Evolutionary conservation across 2,888 invertebrate genomes (phyloP).

Genomic region (Patella ulyssiponensis): DNA sequence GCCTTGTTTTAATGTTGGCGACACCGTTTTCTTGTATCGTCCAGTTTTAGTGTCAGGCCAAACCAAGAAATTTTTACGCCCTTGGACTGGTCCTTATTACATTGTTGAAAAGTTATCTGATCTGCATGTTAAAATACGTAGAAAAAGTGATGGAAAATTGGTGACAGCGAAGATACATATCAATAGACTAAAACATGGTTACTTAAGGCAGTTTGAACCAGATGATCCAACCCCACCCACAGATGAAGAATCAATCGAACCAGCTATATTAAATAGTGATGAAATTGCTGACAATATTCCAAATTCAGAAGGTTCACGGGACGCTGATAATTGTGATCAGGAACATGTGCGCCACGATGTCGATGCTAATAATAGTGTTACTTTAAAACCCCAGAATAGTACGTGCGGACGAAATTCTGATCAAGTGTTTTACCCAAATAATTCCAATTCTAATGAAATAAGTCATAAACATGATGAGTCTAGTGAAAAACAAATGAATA

Average conservation of each 20-base stretch:
- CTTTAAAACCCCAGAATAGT: neutral
- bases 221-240: neutral
- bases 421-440: too few species aligned
- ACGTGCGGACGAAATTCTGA: too few species aligned
- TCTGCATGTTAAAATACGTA: neutral
- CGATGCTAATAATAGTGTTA: neutral
- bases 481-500: neutral
- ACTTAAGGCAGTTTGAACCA: neutral
- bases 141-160: slow-evolving; percentile 2
- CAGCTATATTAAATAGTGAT: neutral
- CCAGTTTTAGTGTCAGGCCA: neutral
- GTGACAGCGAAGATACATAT: neutral
- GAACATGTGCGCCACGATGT: neutral
- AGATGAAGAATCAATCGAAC: neutral
- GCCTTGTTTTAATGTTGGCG: neutral
- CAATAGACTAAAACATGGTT: neutral
- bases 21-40: neutral
- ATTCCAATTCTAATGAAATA: too few species aligned
- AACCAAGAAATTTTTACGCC: neutral
- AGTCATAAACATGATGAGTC: too few species aligned
- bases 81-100: neutral
- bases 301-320: neutral
- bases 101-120: neutral
- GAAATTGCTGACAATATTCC: slow-evolving; percentile 2
- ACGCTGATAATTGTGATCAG: neutral